Evolutionary conservation across 2,888 invertebrate species (phyloP), one percentile per base, ranked within the genome.

Genomic region (Drosophila meridionalis): DNA sequence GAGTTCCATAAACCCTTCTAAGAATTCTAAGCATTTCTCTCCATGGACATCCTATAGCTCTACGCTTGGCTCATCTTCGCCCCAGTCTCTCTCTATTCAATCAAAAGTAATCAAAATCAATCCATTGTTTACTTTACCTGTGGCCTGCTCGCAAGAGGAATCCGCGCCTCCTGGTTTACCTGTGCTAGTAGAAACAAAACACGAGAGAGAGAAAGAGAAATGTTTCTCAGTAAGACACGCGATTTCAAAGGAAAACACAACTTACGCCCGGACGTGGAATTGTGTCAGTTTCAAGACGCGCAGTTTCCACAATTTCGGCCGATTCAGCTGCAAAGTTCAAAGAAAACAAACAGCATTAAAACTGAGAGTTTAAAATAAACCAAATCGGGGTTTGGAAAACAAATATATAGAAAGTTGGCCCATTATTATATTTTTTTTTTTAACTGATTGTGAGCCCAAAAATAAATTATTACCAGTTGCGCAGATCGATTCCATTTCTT

Each of bases 271-370:
- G 55, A 70, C 48, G 69, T 81, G 82, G 78, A 62, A 72, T 66
- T 71, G 76, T 76, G 76, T 80, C 76, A 80, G 77, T 64, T 72
- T 80, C 65, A 65, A 60, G 72, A 76, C 77, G 72, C 65, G 59
- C 66, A 68, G 56, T 80, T 76, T 76, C 81, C 75, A 69, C 75
- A 55, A 53, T 72, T 65, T 63, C 62, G 40, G 73, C 73, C 80
- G 62, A 61, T 58, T 72, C 40, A 50, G 83, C 85, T 85, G 85
- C 57, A 85, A 52, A 84, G 52, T 84, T 87, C 77, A 84, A 68
- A 85, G 69, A 89, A 80, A 89, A 89, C 64, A 71, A 64, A 66
- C 43, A 71, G 53, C 55, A 74, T 81, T 87, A 81, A 73, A 76
- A 30, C 52, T 59, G 20, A 26, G 45, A 9, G 8, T 40, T 56